Percentiles rank a stretch among this genome's conserved stretches.
Conservation (phyloP, 2,888 invertebrate genomes). For the Papilio elwesi region DNA sequence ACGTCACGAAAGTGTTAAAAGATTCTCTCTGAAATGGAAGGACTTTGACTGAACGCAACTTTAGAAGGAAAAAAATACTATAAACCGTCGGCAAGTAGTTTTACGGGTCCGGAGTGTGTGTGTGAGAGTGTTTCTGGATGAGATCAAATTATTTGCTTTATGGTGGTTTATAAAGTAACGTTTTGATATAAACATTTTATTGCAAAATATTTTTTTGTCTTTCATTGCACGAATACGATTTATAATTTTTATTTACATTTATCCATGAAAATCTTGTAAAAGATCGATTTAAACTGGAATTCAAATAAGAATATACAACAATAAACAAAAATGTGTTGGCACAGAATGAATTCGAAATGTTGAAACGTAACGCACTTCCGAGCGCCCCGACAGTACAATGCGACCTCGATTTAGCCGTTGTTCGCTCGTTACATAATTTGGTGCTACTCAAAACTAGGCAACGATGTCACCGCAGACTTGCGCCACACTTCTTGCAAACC, state of each 20-base stretch:
- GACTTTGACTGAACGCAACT: neutral
- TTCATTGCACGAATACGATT: neutral
- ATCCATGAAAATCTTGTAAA: neutral
- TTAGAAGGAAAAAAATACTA: neutral
- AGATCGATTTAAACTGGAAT: neutral
- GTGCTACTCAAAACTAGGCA: slow-evolving; percentile 80
- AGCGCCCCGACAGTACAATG: slow-evolving; percentile 58
- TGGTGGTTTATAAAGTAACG: too few relatives aligned
- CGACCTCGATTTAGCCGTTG: slow-evolving; percentile 79
- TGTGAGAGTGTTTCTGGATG: too few relatives aligned
- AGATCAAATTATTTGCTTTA: too few relatives aligned
- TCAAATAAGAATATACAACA: neutral
- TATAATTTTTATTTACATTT: neutral
- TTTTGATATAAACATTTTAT: too few relatives aligned
- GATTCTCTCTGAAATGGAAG: neutral
- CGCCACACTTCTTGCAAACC: slow-evolving; percentile 69
- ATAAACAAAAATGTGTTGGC: slow-evolving; percentile 8
- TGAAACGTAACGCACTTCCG: slow-evolving; percentile 64
- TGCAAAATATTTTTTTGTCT: neutral
- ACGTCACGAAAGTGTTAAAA: slow-evolving; percentile 13
- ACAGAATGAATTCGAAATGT: slow-evolving; percentile 48
- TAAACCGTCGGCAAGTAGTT: too few relatives aligned
- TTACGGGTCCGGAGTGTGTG: too few relatives aligned
- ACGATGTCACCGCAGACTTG: slow-evolving; percentile 83
- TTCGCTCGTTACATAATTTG: slow-evolving; percentile 80